Conservation (phyloP, 1,140 invertebrate species). For the Mercenaria mercenaria region DNA sequence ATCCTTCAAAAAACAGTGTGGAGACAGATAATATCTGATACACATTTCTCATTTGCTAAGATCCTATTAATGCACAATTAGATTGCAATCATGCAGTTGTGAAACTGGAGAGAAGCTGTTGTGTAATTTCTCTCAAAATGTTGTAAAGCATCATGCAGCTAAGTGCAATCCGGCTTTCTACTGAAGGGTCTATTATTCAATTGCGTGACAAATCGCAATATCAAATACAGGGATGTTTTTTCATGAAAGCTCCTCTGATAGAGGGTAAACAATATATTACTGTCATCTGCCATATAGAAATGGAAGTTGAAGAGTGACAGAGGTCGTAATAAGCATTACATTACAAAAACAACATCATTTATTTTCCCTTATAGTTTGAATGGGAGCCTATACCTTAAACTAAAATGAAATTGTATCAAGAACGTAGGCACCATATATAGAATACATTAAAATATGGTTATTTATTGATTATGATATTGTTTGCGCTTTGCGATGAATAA, state of each 20-base stretch:
- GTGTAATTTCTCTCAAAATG: neutral
- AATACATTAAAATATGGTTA: no score
- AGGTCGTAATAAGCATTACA: neutral
- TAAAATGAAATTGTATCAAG: no score
- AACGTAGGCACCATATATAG: no score
- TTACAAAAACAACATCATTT: neutral
- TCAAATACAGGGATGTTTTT: neutral
- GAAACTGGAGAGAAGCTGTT: neutral
- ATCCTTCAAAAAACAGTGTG: neutral
- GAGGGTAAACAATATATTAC: neutral
- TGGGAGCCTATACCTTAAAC: no score
- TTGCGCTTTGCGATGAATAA: no score
- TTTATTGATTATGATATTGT: no score
- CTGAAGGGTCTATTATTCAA: neutral
- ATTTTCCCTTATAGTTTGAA: no score
- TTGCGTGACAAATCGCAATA: neutral
- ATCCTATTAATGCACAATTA: no score
- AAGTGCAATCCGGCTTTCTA: neutral
- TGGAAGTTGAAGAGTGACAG: neutral
- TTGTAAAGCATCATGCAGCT: neutral
- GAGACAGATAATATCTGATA: neutral
- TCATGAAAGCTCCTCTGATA: neutral
- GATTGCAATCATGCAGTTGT: neutral
- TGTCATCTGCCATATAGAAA: conserved; percentile 1
- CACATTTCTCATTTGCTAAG: neutral